Evolutionary conservation across 37 sponge, comb jelly and placozoan species (phyloP).

Genomic region (Eunapius fragilis): DNA sequence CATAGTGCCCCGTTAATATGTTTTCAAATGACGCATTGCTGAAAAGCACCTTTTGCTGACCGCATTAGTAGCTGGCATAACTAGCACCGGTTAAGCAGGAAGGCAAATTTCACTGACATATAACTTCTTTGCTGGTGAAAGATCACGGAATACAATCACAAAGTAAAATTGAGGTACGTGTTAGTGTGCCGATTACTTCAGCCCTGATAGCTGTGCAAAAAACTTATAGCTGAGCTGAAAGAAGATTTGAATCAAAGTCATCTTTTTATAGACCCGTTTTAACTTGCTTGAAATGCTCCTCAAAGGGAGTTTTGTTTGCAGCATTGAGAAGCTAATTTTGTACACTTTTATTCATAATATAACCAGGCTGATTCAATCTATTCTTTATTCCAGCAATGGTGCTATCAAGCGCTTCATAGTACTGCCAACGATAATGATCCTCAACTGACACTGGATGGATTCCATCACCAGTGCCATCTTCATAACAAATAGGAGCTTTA

Average conservation of each 20-base stretch:
- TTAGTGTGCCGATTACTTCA: not conserved
- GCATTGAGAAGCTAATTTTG: slow-evolving; percentile 35
- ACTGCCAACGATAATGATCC: slow-evolving; percentile 43
- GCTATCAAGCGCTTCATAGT: slow-evolving; percentile 33
- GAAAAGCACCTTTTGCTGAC: not conserved
- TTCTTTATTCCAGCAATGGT: slow-evolving; percentile 15
- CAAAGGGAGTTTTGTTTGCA: not conserved
- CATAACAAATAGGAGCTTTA: slow-evolving; percentile 24
- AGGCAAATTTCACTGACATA: not conserved
- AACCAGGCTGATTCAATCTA: slow-evolving; percentile 39
- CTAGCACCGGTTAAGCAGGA: not conserved
- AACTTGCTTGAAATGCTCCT: no score
- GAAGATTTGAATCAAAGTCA: slow-evolving; percentile 30
- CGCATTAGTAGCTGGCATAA: slow-evolving; percentile 5
- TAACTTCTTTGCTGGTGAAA: not conserved
- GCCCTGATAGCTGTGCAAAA: slow-evolving; percentile 16
- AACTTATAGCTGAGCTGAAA: slow-evolving; percentile 35
- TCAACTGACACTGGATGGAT: slow-evolving; percentile 19
- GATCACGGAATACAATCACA: not conserved
- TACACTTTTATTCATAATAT: slow-evolving; percentile 28
- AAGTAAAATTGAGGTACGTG: not conserved
- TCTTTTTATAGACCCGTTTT: no score
- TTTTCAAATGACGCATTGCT: not conserved
- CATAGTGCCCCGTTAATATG: no score
- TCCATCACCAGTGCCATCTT: no score